These are phyloP conservation scores for Laspeyria flexula DNA, from an alignment of 2,888 invertebrate genomes.

Conservation along the genomic window DNA sequence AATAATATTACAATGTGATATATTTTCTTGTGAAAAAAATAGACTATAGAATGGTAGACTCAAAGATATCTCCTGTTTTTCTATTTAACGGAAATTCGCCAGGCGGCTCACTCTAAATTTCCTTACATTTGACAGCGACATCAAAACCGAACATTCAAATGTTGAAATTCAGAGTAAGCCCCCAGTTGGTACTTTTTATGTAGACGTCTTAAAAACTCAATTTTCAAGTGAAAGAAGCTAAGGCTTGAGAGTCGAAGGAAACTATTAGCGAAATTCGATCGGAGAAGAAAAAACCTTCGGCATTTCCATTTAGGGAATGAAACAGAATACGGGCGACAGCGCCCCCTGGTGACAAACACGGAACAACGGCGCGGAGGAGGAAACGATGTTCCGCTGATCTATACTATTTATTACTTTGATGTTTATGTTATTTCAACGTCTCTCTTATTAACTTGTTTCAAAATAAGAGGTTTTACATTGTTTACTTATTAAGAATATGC, in stretches of 20 bases:
- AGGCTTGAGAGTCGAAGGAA: conserved; percentile 9
- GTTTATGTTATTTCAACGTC: conserved; percentile 27
- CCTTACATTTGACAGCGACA: too few species aligned
- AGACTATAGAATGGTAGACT: too few species aligned
- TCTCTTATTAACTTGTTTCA: not conserved
- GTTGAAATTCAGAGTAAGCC: too few species aligned
- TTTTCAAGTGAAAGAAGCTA: conserved; percentile 4
- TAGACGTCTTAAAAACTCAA: conserved; percentile 2
- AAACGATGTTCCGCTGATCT: conserved; percentile 33
- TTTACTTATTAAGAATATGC: too few species aligned
- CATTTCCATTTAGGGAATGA: conserved; percentile 24
- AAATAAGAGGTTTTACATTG: not conserved
- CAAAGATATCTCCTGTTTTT: not conserved
- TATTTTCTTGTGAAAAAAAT: not conserved
- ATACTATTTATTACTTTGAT: conserved; percentile 33
- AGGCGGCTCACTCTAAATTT: too few species aligned
- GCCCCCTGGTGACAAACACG: conserved; percentile 28
- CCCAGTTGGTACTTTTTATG: not conserved
- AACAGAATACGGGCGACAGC: conserved; percentile 31
- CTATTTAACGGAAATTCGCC: not conserved
- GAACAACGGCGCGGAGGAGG: conserved; percentile 21
- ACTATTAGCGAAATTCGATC: conserved; percentile 40
- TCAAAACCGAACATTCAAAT: too few species aligned
- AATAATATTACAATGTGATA: not conserved
- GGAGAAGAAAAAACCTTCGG: conserved; percentile 15